These are phyloP conservation scores for Drosophila parvula DNA, from an alignment of 1,140 invertebrate genomes.

Conservation along the genomic window DNA sequence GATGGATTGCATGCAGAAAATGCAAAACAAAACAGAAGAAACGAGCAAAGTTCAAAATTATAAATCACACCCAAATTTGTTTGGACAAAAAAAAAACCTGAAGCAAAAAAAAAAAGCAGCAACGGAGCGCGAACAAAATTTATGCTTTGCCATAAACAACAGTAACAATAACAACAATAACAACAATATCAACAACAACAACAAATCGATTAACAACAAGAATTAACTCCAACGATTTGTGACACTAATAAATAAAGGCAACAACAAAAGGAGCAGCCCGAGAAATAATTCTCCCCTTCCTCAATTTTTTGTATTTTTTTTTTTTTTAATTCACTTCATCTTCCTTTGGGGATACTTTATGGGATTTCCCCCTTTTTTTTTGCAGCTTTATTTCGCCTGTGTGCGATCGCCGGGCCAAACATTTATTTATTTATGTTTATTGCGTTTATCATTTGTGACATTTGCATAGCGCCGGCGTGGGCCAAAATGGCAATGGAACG, in stretches of 20 bases:
- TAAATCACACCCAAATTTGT: slow-evolving; percentile 74
- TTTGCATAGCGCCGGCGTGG: slow-evolving; percentile 74
- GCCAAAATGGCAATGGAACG: slow-evolving; percentile 19
- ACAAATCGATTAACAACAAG: slow-evolving; percentile 68
- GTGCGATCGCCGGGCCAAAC: slow-evolving; percentile 8
- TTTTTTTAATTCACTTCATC: slow-evolving; percentile 32
- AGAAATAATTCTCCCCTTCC: slow-evolving; percentile 20
- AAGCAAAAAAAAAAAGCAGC: not conserved
- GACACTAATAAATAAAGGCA: slow-evolving; percentile 79
- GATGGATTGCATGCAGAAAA: slow-evolving; percentile 69
- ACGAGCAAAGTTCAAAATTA: slow-evolving; percentile 58
- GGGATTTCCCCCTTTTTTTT: slow-evolving; percentile 12
- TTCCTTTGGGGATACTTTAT: slow-evolving; percentile 36
- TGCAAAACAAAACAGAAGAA: slow-evolving; percentile 7
- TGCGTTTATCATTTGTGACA: slow-evolving; percentile 81
- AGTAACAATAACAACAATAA: slow-evolving; percentile 36
- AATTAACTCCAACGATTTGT: slow-evolving; percentile 72
- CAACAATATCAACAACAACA: slow-evolving; percentile 33
- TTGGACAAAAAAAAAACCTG: slow-evolving; percentile 11
- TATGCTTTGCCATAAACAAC: slow-evolving; percentile 61
- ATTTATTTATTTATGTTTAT: slow-evolving; percentile 79
- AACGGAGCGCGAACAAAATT: slow-evolving; percentile 42
- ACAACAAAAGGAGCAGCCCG: slow-evolving; percentile 25
- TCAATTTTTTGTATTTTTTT: slow-evolving; percentile 22
- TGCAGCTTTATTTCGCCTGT: not conserved